Base-by-base conservation (phyloP, 2,113 vertebrate species). In the Lepus timidus region DNA sequence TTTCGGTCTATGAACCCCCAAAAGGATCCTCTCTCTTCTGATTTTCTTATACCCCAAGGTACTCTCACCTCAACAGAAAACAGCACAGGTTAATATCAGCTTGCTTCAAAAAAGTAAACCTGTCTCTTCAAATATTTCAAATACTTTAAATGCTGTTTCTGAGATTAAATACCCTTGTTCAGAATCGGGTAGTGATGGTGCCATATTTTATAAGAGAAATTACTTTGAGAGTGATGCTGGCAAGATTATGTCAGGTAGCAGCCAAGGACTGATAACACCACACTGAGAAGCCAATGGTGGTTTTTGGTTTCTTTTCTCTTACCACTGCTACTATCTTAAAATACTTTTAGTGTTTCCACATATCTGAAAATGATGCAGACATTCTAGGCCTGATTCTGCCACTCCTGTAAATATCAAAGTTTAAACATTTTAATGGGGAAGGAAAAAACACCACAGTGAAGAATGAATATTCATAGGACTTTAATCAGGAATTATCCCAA, bases 121-220 rank as follows among this genome's bases (percentile, higher is more conserved):
- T 91, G 70, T 75, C 91, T 65, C 33, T 87, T 85, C 52, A 87
- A 82, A 91, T 89, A 87, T 86, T 83, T 96, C 91, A 94, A 95
- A 96, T 94, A 83, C 79, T 91, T 96, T 89, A 93, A 96, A 94
- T 94, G 61, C 23, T 75, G 55, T 86, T 92, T 89, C 71, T 62
- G 71, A 91, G 67, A 97, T 91, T 86, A 93, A 90, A 95, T 95
- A 86, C 65, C 52, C 75, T 20, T 49, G 61, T 70, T 91, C 82
- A 93, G 91, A 96, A 96, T 61, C 90, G 52, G 75, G 58, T 55
- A 33, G 64, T 33, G 36, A 75, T 64, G 36, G 76, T 84, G 83
- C 68, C 79, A 52, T 62, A 49, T 93, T 94, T 91, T 80, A 49
- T 86, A 52, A 85, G 80, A 91, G 74, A 94, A 94, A 88, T 86